These are phyloP conservation scores for Heliothis subflexa DNA, from an alignment of 1,140 invertebrate genomes.

Conservation along the genomic window DNA sequence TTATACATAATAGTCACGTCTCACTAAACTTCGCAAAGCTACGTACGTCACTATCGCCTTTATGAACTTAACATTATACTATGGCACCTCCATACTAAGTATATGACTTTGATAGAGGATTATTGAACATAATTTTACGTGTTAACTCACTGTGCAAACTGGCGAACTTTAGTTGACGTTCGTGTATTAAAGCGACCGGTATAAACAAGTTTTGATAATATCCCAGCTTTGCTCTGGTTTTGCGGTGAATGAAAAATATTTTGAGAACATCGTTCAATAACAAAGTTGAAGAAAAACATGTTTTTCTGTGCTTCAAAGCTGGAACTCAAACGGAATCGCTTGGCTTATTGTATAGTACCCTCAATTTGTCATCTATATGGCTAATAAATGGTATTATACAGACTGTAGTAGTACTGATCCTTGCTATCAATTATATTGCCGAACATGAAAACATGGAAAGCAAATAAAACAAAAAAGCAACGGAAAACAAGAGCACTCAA, in stretches of 20 bases:
- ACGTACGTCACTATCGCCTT: constrained; percentile 40
- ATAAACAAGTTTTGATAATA: constrained; percentile 44
- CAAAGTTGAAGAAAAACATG: constrained; percentile 38
- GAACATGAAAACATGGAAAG: no score
- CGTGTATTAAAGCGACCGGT: constrained; percentile 33
- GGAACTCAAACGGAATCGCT: constrained; percentile 4
- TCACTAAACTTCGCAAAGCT: constrained; percentile 19
- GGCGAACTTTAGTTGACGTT: constrained; percentile 18
- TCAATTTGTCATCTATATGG: background rate
- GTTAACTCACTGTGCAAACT: constrained; percentile 34
- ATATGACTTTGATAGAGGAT: constrained; percentile 45
- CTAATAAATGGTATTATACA: background rate
- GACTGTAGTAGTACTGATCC: background rate
- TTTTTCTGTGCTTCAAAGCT: constrained; percentile 35
- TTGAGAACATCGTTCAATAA: constrained; percentile 38
- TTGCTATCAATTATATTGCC: no score
- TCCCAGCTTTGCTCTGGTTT: constrained; percentile 4
- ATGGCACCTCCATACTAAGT: constrained; percentile 38
- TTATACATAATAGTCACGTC: constrained; percentile 10
- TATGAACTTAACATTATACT: constrained; percentile 43
- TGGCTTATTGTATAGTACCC: background rate
- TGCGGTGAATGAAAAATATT: constrained; percentile 19
- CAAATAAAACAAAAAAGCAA: no score
- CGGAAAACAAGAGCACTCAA: background rate
- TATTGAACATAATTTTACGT: constrained; percentile 42